These are phyloP conservation scores for Congeria kusceri DNA, from an alignment of 2,888 invertebrate species.

Conservation along the genomic window DNA sequence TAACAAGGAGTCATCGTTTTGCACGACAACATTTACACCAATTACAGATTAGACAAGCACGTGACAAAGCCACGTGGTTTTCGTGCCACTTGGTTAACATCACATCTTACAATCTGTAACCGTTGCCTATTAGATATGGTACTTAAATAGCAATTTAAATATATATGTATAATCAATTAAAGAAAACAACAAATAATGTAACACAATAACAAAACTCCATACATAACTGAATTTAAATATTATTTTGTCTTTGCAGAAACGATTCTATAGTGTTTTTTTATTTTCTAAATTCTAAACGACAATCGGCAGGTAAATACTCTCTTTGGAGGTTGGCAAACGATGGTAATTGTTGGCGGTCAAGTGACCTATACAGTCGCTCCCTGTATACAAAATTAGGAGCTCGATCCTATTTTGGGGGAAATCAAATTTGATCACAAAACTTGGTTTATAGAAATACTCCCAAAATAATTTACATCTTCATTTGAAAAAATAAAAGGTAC, in stretches of 20 bases:
- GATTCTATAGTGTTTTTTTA: conserved; percentile 66
- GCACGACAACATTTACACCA: conserved; percentile 31
- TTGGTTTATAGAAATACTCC: no score
- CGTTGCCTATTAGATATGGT: conserved; percentile 71
- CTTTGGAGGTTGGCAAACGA: background rate
- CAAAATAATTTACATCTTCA: no score
- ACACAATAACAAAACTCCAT: conserved; percentile 67
- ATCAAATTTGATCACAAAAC: conserved; percentile 32
- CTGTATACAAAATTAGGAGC: conserved; percentile 56
- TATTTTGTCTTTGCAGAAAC: conserved; percentile 39
- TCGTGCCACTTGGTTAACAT: conserved; percentile 56
- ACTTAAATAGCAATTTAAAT: background rate
- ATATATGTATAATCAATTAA: conserved; percentile 43
- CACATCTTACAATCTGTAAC: conserved; percentile 54
- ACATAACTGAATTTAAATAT: conserved; percentile 46
- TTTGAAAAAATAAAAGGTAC: conserved; percentile 14
- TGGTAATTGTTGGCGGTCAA: conserved; percentile 19
- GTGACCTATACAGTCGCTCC: conserved; percentile 68
- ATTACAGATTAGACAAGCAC: conserved; percentile 57
- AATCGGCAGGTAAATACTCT: conserved; percentile 7
- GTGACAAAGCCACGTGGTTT: conserved; percentile 36
- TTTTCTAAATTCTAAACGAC: conserved; percentile 3
- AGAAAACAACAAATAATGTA: conserved; percentile 57
- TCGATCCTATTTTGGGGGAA: conserved; percentile 45
- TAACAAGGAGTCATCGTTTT: no score